Percentiles rank a stretch among this genome's conserved stretches.
Evolutionary conservation across 1,140 invertebrate genomes (phyloP).

Genomic region (Aricia agestis): DNA sequence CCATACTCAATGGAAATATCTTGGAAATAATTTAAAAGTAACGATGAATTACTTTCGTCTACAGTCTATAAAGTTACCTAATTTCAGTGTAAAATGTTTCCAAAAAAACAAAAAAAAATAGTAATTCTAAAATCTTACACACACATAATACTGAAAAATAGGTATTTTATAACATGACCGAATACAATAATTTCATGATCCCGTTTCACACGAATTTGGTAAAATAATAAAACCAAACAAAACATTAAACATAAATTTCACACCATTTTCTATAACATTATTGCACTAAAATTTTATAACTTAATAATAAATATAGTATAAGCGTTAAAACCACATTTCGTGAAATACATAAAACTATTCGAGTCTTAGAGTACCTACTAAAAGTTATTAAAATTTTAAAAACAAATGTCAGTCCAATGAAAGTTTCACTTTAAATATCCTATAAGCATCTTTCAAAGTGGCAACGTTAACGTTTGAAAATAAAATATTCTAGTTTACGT

Average conservation of each 20-base stretch:
- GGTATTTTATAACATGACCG: constrained; percentile 54
- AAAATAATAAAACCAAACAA: constrained; percentile 61
- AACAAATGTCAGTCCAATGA: constrained; percentile 68
- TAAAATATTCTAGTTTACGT: constrained; percentile 38
- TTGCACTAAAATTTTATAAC: constrained; percentile 72
- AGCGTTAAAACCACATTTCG: constrained; percentile 65
- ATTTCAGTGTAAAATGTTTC: constrained; percentile 62
- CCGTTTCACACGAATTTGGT: constrained; percentile 45
- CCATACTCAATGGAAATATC: constrained; percentile 59
- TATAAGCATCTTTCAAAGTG: constrained; percentile 39
- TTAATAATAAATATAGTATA: constrained; percentile 74
- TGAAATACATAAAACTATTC: constrained; percentile 53
- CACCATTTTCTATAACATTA: constrained; percentile 72
- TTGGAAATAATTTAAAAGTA: constrained; percentile 71
- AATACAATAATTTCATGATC: constrained; percentile 46
- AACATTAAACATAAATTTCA: constrained; percentile 68
- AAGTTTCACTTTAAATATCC: constrained; percentile 39
- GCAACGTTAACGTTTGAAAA: constrained; percentile 38
- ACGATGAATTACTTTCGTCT: constrained; percentile 71
- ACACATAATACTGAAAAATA: constrained; percentile 70
- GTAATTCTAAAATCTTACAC: constrained; percentile 66
- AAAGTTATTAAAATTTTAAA: constrained; percentile 63
- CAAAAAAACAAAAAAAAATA: constrained; percentile 50
- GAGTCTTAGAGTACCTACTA: constrained; percentile 59
- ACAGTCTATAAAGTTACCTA: constrained; percentile 68